Evolutionary conservation across 1,140 invertebrate genomes (phyloP).

Genomic region (Drosophila nannoptera): DNA sequence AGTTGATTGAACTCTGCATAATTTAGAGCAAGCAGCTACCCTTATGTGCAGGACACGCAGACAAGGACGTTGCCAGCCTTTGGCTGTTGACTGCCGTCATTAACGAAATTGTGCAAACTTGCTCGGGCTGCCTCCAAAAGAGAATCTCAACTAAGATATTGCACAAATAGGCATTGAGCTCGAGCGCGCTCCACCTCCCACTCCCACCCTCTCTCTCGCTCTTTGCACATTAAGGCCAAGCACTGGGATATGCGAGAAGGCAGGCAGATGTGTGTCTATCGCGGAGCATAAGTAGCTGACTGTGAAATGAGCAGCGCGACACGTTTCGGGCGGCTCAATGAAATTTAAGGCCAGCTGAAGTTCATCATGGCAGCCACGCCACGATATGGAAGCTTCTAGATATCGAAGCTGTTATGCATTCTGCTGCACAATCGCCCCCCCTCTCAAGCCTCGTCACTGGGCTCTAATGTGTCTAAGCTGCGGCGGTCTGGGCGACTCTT

Average conservation of each 20-base stretch:
- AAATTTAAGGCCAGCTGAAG: no score
- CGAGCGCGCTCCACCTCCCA: neutral
- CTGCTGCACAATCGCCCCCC: no score
- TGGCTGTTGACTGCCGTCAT: slow-evolving; percentile 46
- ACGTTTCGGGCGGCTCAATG: no score
- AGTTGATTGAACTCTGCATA: slow-evolving; percentile 63
- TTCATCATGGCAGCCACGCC: no score
- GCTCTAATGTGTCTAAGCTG: slow-evolving; percentile 5
- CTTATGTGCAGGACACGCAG: slow-evolving; percentile 28
- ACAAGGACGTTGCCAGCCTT: slow-evolving; percentile 21
- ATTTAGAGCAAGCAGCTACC: slow-evolving; percentile 33
- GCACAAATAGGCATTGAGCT: slow-evolving; percentile 31
- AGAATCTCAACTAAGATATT: slow-evolving; percentile 39
- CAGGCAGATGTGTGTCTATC: neutral
- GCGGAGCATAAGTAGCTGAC: neutral
- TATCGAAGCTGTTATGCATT: no score
- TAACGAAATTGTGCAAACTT: slow-evolving; percentile 49
- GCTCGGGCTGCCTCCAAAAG: slow-evolving; percentile 17
- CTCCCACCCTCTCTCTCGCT: no score
- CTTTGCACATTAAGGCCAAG: neutral
- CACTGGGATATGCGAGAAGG: neutral
- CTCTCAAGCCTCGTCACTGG: neutral
- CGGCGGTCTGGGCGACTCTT: slow-evolving; percentile 13
- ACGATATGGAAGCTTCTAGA: no score
- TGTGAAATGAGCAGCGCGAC: neutral